Conservation (phyloP, 2,113 vertebrate species). For the Ammodytes dubius region DNA sequence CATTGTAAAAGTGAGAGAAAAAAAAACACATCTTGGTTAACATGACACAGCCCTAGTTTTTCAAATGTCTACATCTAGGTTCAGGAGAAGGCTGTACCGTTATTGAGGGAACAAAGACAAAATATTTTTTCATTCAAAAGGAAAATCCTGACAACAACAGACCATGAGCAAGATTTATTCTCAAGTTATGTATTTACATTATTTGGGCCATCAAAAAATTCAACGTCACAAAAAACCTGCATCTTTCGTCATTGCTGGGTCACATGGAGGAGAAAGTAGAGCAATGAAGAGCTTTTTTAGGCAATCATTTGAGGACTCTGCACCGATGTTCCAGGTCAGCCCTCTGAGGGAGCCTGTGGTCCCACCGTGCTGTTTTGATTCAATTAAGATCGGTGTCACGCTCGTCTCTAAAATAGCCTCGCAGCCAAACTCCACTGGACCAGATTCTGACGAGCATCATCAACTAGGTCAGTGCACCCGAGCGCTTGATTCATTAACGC, state of each 20-base stretch:
- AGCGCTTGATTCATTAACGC: background rate
- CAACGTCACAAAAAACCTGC: background rate
- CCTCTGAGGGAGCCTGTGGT: slow-evolving; percentile 64
- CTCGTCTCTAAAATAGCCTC: slow-evolving; percentile 70
- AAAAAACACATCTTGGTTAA: background rate
- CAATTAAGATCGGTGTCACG: slow-evolving; percentile 78
- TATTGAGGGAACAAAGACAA: background rate
- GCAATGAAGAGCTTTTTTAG: slow-evolving; percentile 69
- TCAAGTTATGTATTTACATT: background rate
- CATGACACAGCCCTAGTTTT: background rate
- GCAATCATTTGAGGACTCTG: slow-evolving; percentile 68
- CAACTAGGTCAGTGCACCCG: slow-evolving; percentile 45
- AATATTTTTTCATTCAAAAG: background rate
- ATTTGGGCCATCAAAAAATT: background rate
- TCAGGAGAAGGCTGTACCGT: background rate
- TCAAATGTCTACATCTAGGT: background rate
- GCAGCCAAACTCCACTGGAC: slow-evolving; percentile 55
- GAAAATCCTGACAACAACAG: background rate
- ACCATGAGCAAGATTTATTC: background rate
- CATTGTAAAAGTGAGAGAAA: background rate
- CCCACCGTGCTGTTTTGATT: slow-evolving; percentile 60
- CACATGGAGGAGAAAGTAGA: slow-evolving; percentile 73
- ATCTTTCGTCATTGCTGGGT: slow-evolving; percentile 49
- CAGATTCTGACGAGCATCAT: slow-evolving; percentile 60
- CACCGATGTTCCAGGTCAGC: slow-evolving; percentile 76